Base-by-base conservation (phyloP, 2,888 invertebrate species). In the Barypeithes pellucidus region DNA sequence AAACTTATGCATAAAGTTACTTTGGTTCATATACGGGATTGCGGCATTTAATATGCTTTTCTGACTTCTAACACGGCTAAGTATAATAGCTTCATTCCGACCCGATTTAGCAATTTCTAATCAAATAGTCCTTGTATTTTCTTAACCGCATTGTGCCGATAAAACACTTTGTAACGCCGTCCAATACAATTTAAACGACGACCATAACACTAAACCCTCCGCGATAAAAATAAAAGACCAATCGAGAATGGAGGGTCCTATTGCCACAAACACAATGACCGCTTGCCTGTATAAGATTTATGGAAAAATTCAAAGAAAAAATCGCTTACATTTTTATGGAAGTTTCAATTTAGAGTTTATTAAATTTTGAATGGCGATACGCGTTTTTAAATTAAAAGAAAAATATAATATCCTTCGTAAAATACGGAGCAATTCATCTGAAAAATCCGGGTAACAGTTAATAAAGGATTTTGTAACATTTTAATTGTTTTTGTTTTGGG, bases 301-400 rank as follows among this genome's bases (percentile, higher is more conserved):
- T 63, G 33, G 47, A 29, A 57, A 65, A 71, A 71, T 65, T 18
- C 70, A 45, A 24, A 62, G 57, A 59, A 71, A 62, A 36, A 57
- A 16, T 12, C 29, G 16, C 20, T 47, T 14, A 29, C 14, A 50
- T 36, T 71, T 47, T 62, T 54, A 39, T 29, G 20, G n/a, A 43
- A 71, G 43, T 71, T 71, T 65, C 70, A 71, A 65, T 71, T 71
- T 65, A 47, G 36, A 63, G 54, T 63, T 71, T 71, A 71, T 71
- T 71, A 57, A 57, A 67, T 57, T 43, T 29, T 29, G 16, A 24
- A 60, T 18, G 9, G 22, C 22, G 22, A 22, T 47, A 29, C 11
- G 45, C 24, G n/a, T 11, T 45, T 60, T 62, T 62, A 33, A 24
- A 54, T 57, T 54, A 57, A 57, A 54, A 20, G 9, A 3, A 14